phyloP scores from a whole-genome alignment of 2,888 invertebrate genomes.

The Drosophila maculinotata region DNA sequence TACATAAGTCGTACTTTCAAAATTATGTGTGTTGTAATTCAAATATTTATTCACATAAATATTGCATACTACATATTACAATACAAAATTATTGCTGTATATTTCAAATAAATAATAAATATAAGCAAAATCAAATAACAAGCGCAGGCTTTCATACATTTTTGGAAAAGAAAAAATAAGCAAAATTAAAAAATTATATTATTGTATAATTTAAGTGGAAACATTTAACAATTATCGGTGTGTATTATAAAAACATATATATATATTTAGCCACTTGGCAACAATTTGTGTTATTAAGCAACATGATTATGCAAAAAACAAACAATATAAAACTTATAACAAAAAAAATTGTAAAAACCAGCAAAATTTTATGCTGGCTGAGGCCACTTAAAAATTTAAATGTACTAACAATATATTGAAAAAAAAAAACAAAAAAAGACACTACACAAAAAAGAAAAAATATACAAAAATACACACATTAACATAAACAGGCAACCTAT shows the following conservation, averaged over 20 bases:
- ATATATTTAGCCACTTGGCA: slow-evolving; percentile 72
- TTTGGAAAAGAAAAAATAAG: slow-evolving; percentile 63
- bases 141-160: slow-evolving; percentile 81
- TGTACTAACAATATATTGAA: slow-evolving; percentile 45
- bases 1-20: slow-evolving; percentile 27
- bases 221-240: slow-evolving; percentile 66
- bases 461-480: slow-evolving; percentile 38
- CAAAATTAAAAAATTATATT: slow-evolving; percentile 4
- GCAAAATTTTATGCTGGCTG: slow-evolving; percentile 80
- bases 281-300: slow-evolving; percentile 64
- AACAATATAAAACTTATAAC: slow-evolving; percentile 39
- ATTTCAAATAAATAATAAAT: slow-evolving; percentile 40
- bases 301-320: slow-evolving; percentile 25
- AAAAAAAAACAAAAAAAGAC: slow-evolving; percentile 13
- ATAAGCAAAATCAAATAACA: slow-evolving; percentile 41
- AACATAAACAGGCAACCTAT: slow-evolving; percentile 63
- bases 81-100: slow-evolving; percentile 45
- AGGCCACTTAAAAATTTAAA: slow-evolving; percentile 68
- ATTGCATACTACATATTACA: slow-evolving; percentile 28
- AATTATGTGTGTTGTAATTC: slow-evolving; percentile 34
- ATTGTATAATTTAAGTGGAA: slow-evolving; percentile 49
- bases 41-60: slow-evolving; percentile 22
- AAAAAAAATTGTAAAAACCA: slow-evolving; percentile 75
- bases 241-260: slow-evolving; percentile 56
- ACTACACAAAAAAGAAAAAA: slow-evolving; percentile 6